A percentile compares a stretch with the other conserved stretches of the same genome.
Conservation (phyloP, 30 jellyfish, hydroid and myxozoan species). For the Phacellophora camtschatica region DNA sequence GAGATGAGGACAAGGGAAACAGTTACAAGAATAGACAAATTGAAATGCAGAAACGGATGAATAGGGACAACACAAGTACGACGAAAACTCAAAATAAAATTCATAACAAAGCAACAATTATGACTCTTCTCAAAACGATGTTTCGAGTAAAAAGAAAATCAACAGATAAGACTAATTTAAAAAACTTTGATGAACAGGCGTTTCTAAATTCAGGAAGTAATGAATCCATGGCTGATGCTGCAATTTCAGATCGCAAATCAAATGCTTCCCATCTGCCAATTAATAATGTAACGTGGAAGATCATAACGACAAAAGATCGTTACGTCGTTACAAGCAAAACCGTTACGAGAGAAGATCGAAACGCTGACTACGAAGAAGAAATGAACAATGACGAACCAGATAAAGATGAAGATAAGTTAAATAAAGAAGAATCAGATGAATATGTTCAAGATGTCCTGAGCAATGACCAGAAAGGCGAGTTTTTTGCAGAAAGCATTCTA, state of each 20-base stretch:
- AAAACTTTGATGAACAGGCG: no score
- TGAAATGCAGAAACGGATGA: not conserved
- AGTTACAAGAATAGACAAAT: no score
- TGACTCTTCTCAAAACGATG: not conserved
- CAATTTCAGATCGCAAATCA: no score
- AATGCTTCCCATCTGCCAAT: no score
- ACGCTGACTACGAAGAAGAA: not conserved
- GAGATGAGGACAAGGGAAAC: no score
- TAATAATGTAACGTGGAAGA: no score
- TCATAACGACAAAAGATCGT: not conserved
- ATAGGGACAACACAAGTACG: not conserved
- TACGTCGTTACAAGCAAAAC: not conserved
- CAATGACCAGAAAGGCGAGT: conserved; percentile 24
- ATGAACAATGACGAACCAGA: not conserved
- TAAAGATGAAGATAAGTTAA: not conserved
- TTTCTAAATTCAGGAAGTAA: no score
- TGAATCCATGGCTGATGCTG: no score
- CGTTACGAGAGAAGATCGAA: not conserved
- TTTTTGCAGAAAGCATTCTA: conserved; percentile 36
- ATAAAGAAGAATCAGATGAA: conserved; percentile 14
- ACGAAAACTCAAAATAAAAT: no score
- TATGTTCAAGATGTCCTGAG: conserved; percentile 27
- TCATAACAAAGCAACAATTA: not conserved
- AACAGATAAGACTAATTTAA: not conserved
- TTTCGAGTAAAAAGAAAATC: not conserved